phyloP scores from a whole-genome alignment of 2,113 vertebrate genomes.

The Neodon shergylaensis region DNA sequence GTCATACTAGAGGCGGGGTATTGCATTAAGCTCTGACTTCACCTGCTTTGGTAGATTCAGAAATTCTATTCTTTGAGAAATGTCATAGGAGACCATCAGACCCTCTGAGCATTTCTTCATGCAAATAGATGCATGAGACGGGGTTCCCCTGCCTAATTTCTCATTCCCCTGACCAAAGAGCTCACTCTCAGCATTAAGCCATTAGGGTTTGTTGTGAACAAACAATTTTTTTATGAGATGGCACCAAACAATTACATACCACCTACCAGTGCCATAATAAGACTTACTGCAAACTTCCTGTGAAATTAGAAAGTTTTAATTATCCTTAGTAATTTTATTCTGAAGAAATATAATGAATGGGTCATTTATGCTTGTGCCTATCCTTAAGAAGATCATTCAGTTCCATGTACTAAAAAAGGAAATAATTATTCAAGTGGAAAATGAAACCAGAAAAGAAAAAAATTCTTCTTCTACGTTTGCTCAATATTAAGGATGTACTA shows the following conservation, averaged over 20 bases:
- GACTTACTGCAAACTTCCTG: not conserved
- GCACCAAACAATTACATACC: not conserved
- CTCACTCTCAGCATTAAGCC: not conserved
- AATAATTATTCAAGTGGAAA: constrained; percentile 8
- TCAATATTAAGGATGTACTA: not conserved
- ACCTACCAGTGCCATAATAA: not conserved
- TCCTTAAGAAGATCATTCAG: not conserved
- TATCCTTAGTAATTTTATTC: not conserved
- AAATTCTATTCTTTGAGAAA: not conserved
- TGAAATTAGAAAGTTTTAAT: not conserved
- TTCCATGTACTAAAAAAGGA: not conserved
- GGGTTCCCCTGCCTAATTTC: not conserved
- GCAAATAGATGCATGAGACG: not conserved
- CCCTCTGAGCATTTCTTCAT: not conserved
- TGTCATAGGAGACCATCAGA: not conserved
- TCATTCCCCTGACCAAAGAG: not conserved
- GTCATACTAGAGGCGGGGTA: not conserved
- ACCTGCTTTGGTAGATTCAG: not conserved
- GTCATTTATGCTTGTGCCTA: not conserved
- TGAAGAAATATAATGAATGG: not conserved
- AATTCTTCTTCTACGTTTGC: not conserved
- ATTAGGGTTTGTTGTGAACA: not conserved
- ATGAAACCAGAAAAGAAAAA: not conserved
- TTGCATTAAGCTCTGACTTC: not conserved
- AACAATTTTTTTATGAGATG: not conserved